Evolutionary conservation across 2,797 vertebrate species (phyloP).

Genomic region (Glossophaga mutica): DNA sequence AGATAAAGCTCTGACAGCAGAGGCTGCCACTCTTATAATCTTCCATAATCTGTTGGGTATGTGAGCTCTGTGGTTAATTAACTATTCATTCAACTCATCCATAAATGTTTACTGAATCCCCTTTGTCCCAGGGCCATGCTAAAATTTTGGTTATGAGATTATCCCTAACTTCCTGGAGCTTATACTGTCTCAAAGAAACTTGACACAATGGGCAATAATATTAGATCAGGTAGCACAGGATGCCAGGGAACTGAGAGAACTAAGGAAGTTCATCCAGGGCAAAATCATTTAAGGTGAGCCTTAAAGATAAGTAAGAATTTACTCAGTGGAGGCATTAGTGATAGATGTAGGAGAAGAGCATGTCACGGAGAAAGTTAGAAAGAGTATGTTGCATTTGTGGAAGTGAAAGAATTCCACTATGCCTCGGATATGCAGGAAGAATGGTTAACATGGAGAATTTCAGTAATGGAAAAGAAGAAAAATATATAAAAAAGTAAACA

Average conservation of each 20-base stretch:
- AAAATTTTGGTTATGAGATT: too few relatives aligned
- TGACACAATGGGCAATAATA: rapidly evolving
- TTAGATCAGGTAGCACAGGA: rapidly evolving
- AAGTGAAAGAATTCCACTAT: neutral
- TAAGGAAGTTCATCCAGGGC: neutral
- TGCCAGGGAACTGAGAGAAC: too few relatives aligned
- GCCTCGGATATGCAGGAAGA: too few relatives aligned
- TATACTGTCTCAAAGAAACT: neutral
- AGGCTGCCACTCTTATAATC: too few relatives aligned
- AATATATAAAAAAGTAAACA: neutral
- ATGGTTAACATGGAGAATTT: neutral
- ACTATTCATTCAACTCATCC: too few relatives aligned
- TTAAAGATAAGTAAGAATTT: rapidly evolving
- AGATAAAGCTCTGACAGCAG: neutral
- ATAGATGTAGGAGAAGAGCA: rapidly evolving
- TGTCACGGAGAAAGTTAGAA: neutral
- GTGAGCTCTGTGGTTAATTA: neutral
- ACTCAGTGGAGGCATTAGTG: neutral
- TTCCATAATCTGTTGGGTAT: neutral
- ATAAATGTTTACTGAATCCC: rapidly evolving
- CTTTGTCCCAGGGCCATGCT: neutral
- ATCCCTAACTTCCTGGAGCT: neutral
- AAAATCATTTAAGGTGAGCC: neutral
- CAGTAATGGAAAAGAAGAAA: neutral
- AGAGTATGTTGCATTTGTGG: too few relatives aligned